Evolutionary conservation across 1,140 invertebrate genomes (phyloP), one percentile per base, ranked within the genome.

Genomic region (Cyphomyrmex costatus): DNA sequence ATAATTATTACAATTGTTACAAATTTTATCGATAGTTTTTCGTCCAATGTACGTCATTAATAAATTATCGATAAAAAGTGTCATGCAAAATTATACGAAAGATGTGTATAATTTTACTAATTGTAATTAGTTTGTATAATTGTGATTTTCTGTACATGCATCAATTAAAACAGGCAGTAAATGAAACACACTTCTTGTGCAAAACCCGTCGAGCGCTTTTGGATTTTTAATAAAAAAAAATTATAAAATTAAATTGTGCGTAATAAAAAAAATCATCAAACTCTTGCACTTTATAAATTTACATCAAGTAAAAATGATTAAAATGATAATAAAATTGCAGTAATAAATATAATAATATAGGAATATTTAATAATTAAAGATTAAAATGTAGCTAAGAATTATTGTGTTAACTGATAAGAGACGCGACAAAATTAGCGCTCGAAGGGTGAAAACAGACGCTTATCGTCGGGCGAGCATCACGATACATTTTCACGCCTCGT

Each of bases 401-500:
- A 14, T 68, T 68, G 5, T 68, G 5, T 24, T 68, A 12, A 49
- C 24, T 68, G 6, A 49, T 49, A 6, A 68, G 14, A 68, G n/a
- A 49, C 33, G 7, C 42, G 14, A n/a, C 6, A n/a, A 42, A 21
- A 21, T 65, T n/a, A 78, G 42, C 76, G 76, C 76, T 78, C 60
- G 60, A 65, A 66, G 58, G 49, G 46, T 88, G 16, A n/a, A 88
- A 70, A 36, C 10, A 65, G 66, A 71, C 68, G 66, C 30, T 86
- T 73, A 58, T 74, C 87, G 76, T 68, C 51, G 60, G 46, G 33
- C 12, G 66, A 86, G 42, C 78, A 53, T 70, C 63, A 70, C 30
- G 16, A 80, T 80, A 53, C 65, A 30, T 33, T 24, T 46, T 86
- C 88, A 89, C 85, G 88, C 88, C 85, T 68, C 5, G 86, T 76